Conservation (phyloP, 1,140 invertebrate genomes). For the Camponotus pennsylvanicus region DNA sequence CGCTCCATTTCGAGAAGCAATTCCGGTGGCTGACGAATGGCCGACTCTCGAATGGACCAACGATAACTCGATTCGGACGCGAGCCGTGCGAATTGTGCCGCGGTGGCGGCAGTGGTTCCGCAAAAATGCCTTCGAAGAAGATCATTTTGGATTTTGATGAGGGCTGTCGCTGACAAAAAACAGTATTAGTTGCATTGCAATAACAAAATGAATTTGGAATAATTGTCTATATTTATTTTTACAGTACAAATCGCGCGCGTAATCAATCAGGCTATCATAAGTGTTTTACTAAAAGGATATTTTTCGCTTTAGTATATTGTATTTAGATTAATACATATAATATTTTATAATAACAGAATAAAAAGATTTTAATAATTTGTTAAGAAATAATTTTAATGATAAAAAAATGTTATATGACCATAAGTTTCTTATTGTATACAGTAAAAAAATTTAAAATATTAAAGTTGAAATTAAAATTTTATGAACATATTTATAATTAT, state of each 20-base stretch:
- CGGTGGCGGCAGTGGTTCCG: background rate
- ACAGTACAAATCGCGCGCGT: background rate
- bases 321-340: background rate
- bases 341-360: background rate
- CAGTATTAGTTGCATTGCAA: background rate
- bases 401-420: background rate
- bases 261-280: background rate
- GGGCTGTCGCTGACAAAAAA: conserved; percentile 4
- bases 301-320: background rate
- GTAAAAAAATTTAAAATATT: background rate
- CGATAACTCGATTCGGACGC: conserved; percentile 73
- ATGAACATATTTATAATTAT: background rate
- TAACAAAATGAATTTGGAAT: conserved; percentile 43
- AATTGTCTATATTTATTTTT: conserved; percentile 29
- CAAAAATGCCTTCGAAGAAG: conserved; percentile 20
- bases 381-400: background rate
- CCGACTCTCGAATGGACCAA: conserved; percentile 66
- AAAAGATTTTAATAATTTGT: background rate
- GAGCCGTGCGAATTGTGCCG: conserved; percentile 67
- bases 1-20: conserved; percentile 79
- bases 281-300: background rate
- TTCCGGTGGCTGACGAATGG: conserved; percentile 74
- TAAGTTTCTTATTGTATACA: background rate
- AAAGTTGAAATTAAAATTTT: background rate
- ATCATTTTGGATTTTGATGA: too few species aligned